Percentiles rank a stretch among this genome's conserved stretches.
Evolutionary conservation across 2,113 vertebrate genomes (phyloP).

Genomic region (Aldabrachelys gigantea): DNA sequence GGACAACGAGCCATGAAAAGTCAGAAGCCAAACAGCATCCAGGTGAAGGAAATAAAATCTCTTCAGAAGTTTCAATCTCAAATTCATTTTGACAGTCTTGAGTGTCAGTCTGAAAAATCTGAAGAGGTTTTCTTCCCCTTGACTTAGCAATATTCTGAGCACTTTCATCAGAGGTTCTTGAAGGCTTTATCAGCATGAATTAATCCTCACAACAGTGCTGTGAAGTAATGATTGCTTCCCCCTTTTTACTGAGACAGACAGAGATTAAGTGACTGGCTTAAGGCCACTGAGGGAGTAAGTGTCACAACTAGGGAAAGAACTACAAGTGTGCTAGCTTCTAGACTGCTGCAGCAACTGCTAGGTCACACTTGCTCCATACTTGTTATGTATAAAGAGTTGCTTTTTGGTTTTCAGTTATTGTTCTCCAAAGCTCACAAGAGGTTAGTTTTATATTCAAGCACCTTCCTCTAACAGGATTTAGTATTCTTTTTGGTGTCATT

Average conservation of each 20-base stretch:
- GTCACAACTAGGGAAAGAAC: background rate
- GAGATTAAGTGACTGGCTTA: background rate
- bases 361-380: background rate
- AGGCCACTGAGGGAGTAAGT: background rate
- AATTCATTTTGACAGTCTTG: conserved; percentile 10
- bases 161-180: background rate
- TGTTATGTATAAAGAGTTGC: fast-evolving
- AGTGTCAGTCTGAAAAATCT: background rate
- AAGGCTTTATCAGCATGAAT: background rate
- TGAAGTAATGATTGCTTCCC: background rate
- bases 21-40: background rate
- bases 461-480: background rate
- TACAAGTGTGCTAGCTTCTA: fast-evolving
- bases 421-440: background rate
- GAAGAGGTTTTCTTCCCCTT: background rate
- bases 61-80: background rate
- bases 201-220: background rate
- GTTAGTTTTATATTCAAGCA: background rate
- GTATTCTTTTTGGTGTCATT: background rate
- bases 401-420: background rate
- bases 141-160: background rate
- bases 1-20: background rate
- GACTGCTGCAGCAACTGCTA: background rate
- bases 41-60: conserved; percentile 13
- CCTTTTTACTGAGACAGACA: background rate